Percentiles rank a stretch among this genome's conserved stretches.
Conservation (phyloP, 2,113 vertebrate genomes). For the Heterotilapia buettikoferi region DNA sequence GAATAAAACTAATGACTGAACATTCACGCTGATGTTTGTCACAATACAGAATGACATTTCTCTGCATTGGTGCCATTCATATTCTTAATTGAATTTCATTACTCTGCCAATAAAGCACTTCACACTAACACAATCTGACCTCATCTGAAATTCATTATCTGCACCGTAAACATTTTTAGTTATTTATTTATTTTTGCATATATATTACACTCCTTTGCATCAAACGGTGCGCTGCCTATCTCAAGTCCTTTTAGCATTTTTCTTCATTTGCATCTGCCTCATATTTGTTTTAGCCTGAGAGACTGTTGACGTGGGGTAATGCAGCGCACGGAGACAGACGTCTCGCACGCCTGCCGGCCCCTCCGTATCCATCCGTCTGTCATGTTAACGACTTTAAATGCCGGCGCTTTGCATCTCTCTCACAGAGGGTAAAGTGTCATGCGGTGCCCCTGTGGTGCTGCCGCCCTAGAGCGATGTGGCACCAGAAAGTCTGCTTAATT, state of each 20-base stretch:
- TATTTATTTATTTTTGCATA: constrained; percentile 48
- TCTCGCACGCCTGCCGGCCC: constrained; percentile 29
- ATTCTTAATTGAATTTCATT: constrained; percentile 46
- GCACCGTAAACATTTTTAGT: constrained; percentile 43
- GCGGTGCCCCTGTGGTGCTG: not conserved
- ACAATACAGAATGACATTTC: not conserved
- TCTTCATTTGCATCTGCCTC: constrained; percentile 65
- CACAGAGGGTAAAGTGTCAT: constrained; percentile 32
- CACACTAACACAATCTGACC: constrained; percentile 33
- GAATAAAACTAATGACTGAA: not conserved
- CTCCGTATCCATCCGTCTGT: constrained; percentile 52
- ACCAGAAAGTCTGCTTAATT: constrained; percentile 30
- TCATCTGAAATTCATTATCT: constrained; percentile 61
- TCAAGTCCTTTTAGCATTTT: constrained; percentile 28
- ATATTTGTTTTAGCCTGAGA: constrained; percentile 55
- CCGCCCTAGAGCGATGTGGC: constrained; percentile 6
- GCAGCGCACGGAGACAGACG: constrained; percentile 28
- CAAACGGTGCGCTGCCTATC: constrained; percentile 24
- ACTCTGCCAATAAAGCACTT: constrained; percentile 46
- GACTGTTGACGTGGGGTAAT: constrained; percentile 44
- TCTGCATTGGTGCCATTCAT: constrained; percentile 10
- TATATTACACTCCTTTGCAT: constrained; percentile 57
- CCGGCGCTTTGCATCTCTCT: constrained; percentile 31
- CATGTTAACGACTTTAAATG: constrained; percentile 57
- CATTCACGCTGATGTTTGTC: not conserved